Evolutionary conservation across 2,888 invertebrate genomes (phyloP), one percentile per base, ranked within the genome.

Genomic region (Magallana nippona): DNA sequence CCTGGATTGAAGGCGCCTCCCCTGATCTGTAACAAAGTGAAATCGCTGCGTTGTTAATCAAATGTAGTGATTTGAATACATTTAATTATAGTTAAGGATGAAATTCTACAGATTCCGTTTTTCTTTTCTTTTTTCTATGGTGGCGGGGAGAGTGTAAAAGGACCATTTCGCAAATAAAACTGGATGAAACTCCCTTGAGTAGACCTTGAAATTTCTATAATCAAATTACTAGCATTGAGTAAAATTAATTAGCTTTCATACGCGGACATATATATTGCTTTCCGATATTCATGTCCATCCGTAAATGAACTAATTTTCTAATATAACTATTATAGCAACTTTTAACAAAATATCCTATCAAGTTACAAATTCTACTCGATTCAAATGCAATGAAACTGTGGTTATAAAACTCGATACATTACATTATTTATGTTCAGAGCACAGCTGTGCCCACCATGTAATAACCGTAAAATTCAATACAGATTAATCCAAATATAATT

Each of bases 1-100:
- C 92, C 92, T 0, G 91, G 91, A 81, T 91, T 91, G 83, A 91
- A 91, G 19, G 89, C 88, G 81, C 91, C 91, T 13, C 91, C 91
- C 22, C 91, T 85, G 19, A 90, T 89, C 92, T 92, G 88, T 55
- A 89, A 89, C 56, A 58, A 63, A 82, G 56, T 81, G 17, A 11
- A n/a, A 32, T 62, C 55, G 5, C 44, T 44, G 44, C 44, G 5
- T 44, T 44, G 44, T 44, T n/a, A n/a, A n/a, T 5, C 8, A 44
- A 44, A 44, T 44, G 44, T 8, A 44, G 44, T 44, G 0, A 5
- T 5, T 44, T 44, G 8, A 44, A 44, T 44, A 44, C 44, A 44
- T 44, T 44, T 44, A 8, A 44, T 44, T 8, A 44, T 44, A 44
- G 32, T 44, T 8, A 44, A 5, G 44, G 44, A 44, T 44, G 44